Conservation (phyloP, 1,140 invertebrate genomes). For the Drosophila mauritiana region DNA sequence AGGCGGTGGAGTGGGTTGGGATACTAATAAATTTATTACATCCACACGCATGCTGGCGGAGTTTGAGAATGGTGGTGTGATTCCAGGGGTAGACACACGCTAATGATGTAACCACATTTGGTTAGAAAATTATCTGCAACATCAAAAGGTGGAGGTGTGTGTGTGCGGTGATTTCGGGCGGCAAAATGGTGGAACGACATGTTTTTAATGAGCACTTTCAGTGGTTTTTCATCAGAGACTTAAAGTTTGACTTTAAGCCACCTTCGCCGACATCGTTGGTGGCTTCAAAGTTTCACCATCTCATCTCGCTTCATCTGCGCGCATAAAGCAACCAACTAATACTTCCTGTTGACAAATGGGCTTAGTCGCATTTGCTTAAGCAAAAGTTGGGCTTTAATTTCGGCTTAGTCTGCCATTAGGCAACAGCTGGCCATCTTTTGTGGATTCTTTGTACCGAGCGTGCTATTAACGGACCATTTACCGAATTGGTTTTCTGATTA, state of each 20-base stretch:
- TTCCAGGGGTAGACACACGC: constrained; percentile 49
- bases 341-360: constrained; percentile 66
- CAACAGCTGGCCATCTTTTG: constrained; percentile 40
- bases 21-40: constrained; percentile 81
- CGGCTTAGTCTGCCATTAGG: constrained; percentile 52
- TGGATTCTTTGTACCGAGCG: constrained; percentile 3
- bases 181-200: not conserved
- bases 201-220: constrained; percentile 78
- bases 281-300: constrained; percentile 50
- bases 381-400: constrained; percentile 52
- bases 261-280: constrained; percentile 18
- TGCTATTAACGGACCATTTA: constrained; percentile 66
- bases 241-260: constrained; percentile 52
- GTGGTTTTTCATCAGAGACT: constrained; percentile 50
- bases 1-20: constrained; percentile 1
- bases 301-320: not conserved
- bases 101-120: constrained; percentile 82
- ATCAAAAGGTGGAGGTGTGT: constrained; percentile 47
- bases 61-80: not conserved
- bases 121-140: constrained; percentile 76
- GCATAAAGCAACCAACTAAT: too few species aligned
- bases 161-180: not conserved
- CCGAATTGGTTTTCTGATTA: constrained; percentile 77
- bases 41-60: constrained; percentile 28
- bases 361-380: constrained; percentile 51